These are phyloP conservation scores for Cyanoderma ruficeps DNA, from an alignment of 2,113 vertebrate species.

Conservation along the genomic window DNA sequence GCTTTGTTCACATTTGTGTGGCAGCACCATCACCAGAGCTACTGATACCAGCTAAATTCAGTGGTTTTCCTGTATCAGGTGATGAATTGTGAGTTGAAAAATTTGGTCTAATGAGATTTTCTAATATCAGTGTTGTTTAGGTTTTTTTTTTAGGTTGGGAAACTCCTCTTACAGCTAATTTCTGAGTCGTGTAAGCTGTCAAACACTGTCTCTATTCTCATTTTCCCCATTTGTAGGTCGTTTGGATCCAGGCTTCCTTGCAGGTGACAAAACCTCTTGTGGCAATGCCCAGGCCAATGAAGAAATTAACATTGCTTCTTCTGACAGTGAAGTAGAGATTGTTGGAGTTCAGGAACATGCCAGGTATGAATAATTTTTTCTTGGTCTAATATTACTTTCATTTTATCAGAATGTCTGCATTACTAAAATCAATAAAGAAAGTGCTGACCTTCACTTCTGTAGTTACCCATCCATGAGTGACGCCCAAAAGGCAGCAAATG, in stretches of 20 bases:
- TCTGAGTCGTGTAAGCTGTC: not conserved
- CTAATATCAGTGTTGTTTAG: not conserved
- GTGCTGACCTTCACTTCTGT: not conserved
- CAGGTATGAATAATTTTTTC: conserved; percentile 75
- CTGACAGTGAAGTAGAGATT: conserved; percentile 97
- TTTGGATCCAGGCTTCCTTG: conserved; percentile 80
- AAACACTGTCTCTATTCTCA: not conserved
- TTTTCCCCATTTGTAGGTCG: conserved; percentile 76
- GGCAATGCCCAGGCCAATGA: conserved; percentile 80
- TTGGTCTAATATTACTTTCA: not conserved
- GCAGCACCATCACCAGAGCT: not conserved
- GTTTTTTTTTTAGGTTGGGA: not conserved
- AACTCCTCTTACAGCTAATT: not conserved
- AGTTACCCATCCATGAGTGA: not conserved
- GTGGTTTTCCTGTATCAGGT: not conserved
- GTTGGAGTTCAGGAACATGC: conserved; percentile 93
- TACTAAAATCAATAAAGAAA: not conserved
- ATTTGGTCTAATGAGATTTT: not conserved
- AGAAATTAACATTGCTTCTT: conserved; percentile 89
- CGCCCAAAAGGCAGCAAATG: not conserved
- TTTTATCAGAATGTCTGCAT: not conserved
- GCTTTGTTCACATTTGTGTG: not conserved
- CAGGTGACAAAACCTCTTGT: conserved; percentile 73
- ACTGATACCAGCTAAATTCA: not conserved
- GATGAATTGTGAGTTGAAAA: not conserved